These are phyloP conservation scores for Podargus strigoides DNA, from an alignment of 2,797 vertebrate species.

Conservation along the genomic window DNA sequence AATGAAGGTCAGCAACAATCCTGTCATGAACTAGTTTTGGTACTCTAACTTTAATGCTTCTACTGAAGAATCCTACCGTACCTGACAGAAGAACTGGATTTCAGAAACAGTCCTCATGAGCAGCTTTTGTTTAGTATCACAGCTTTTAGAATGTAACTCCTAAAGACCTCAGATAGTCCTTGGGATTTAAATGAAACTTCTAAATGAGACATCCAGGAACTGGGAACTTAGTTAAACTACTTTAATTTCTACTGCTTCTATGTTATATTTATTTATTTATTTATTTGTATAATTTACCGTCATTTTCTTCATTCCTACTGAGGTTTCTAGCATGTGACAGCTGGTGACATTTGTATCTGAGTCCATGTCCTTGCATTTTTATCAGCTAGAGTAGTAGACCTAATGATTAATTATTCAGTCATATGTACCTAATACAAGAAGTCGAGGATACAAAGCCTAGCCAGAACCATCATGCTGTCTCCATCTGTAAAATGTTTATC, in stretches of 20 bases:
- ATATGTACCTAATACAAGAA: background rate
- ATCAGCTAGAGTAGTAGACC: background rate
- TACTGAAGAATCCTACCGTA: background rate
- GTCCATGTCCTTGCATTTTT: background rate
- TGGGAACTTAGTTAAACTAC: background rate
- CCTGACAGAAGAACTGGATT: background rate
- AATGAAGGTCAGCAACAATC: background rate
- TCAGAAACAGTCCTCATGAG: background rate
- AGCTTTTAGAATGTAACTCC: background rate
- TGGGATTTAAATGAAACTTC: background rate
- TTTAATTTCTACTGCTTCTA: background rate
- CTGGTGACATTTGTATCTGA: slow-evolving; percentile 27
- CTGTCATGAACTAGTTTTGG: background rate
- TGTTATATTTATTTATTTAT: background rate
- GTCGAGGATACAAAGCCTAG: background rate
- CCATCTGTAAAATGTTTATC: background rate
- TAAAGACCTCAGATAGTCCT: background rate
- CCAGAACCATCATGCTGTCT: background rate
- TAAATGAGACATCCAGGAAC: background rate
- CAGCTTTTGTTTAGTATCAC: background rate
- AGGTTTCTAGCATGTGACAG: background rate
- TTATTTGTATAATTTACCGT: background rate
- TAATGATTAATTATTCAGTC: slow-evolving; percentile 17
- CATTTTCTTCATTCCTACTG: background rate
- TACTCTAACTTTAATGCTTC: background rate